Percentiles rank a stretch among this genome's conserved stretches.
Evolutionary conservation across 2,113 vertebrate species (phyloP).

Genomic region (Cathartes aura): DNA sequence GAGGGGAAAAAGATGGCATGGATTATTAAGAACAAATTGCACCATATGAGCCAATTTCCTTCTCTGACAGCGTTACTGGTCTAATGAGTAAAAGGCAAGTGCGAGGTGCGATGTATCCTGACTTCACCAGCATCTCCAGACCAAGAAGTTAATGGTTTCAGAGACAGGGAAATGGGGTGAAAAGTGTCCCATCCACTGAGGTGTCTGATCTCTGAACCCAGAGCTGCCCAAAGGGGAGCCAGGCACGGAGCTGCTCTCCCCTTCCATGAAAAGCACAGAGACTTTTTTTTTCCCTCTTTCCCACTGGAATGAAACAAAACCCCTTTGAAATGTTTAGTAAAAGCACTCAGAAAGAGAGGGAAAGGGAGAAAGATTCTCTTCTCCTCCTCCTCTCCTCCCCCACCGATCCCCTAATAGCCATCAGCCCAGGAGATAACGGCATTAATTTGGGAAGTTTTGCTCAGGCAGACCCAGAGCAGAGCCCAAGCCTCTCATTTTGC

Average conservation of each 20-base stretch:
- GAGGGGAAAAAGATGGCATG: background rate
- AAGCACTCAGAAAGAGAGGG: background rate
- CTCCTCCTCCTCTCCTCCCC: background rate
- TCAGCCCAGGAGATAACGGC: background rate
- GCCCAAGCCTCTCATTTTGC: background rate
- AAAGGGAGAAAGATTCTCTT: background rate
- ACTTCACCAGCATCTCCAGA: background rate
- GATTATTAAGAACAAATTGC: background rate
- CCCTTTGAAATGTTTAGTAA: background rate
- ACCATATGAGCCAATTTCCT: rapidly evolving
- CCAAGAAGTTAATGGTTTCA: background rate
- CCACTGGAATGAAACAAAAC: background rate
- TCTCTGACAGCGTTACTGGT: background rate
- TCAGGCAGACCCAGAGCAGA: background rate
- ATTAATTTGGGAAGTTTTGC: background rate
- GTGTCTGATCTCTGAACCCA: background rate
- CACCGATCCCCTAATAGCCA: rapidly evolving
- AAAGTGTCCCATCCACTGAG: background rate
- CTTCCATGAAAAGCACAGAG: background rate
- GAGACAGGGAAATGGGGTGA: background rate
- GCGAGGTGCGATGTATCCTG: background rate
- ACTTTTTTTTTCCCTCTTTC: background rate
- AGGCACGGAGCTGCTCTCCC: background rate
- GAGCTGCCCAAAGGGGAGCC: background rate
- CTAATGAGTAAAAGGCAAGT: background rate